Conservation (phyloP, 2,797 vertebrate genomes). For the Geotria australis region DNA sequence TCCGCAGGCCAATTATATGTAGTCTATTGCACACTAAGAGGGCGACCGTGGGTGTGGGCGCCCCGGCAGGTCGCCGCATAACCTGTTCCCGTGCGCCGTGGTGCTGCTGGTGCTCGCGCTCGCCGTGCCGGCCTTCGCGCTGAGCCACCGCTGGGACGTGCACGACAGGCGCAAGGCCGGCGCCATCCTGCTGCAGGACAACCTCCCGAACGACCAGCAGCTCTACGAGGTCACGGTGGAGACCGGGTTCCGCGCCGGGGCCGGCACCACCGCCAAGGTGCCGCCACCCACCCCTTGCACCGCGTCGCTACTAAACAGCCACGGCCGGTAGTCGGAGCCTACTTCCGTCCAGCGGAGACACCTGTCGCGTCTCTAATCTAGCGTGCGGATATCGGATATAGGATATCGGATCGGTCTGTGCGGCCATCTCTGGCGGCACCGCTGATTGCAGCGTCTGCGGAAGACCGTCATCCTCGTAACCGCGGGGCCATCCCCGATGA, state of each 20-base stretch:
- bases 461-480: no score
- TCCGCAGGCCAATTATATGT: no score
- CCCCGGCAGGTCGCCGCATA: conserved; percentile 1
- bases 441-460: no score
- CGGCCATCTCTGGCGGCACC: no score
- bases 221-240: conserved; percentile 23
- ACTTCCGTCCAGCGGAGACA: no score
- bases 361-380: no score
- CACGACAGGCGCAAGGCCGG: conserved; percentile 6
- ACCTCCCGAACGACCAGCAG: conserved; percentile 7
- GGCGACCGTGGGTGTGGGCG: no score
- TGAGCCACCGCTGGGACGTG: conserved; percentile 9
- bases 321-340: no score
- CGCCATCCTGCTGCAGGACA: conserved; percentile 17
- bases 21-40: no score
- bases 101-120: conserved; percentile 9
- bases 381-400: background rate
- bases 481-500: no score
- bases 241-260: conserved; percentile 23
- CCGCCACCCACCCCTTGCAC: no score
- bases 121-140: conserved; percentile 8
- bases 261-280: conserved; percentile 27
- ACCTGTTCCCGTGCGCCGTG: conserved; percentile 11
- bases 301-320: no score
- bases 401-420: background rate